A percentile compares a stretch with the other conserved stretches of the same genome.
These are phyloP conservation scores for Rutpela maculata DNA, from an alignment of 2,888 invertebrate species.

Conservation along the genomic window DNA sequence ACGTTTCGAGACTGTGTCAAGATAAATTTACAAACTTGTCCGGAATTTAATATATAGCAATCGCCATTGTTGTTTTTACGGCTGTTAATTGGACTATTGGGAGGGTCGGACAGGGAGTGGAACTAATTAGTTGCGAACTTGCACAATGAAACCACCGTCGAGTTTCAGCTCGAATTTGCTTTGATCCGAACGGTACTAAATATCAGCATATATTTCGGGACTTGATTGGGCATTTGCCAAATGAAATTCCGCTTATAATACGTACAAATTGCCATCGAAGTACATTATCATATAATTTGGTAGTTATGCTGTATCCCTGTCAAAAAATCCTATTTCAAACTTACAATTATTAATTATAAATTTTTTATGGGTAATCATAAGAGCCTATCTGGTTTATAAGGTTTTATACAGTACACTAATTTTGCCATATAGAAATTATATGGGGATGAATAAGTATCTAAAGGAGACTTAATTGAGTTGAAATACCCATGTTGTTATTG, in stretches of 20 bases:
- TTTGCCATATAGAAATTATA: no score
- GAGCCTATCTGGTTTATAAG: no score
- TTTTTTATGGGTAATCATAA: no score
- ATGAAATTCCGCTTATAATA: neutral
- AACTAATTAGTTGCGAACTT: slow-evolving; percentile 51
- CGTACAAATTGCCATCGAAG: no score
- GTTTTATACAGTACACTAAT: no score
- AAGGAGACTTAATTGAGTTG: no score
- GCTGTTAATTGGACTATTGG: slow-evolving; percentile 39
- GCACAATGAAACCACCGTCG: slow-evolving; percentile 46
- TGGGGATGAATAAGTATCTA: no score
- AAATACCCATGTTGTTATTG: no score
- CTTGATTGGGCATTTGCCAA: neutral
- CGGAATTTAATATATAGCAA: slow-evolving; percentile 43
- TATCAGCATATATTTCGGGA: neutral
- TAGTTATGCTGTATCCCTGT: no score
- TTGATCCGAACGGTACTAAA: slow-evolving; percentile 25
- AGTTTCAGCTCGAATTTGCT: slow-evolving; percentile 13
- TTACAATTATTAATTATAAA: no score
- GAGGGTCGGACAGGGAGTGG: slow-evolving; percentile 43
- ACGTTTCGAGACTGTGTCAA: slow-evolving; percentile 53
- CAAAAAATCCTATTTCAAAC: no score
- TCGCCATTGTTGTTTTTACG: slow-evolving; percentile 52
- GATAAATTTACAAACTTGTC: slow-evolving; percentile 51
- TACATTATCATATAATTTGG: neutral